Base-by-base conservation (phyloP, 2,113 vertebrate species). In the Neomonachus schauinslandi region DNA sequence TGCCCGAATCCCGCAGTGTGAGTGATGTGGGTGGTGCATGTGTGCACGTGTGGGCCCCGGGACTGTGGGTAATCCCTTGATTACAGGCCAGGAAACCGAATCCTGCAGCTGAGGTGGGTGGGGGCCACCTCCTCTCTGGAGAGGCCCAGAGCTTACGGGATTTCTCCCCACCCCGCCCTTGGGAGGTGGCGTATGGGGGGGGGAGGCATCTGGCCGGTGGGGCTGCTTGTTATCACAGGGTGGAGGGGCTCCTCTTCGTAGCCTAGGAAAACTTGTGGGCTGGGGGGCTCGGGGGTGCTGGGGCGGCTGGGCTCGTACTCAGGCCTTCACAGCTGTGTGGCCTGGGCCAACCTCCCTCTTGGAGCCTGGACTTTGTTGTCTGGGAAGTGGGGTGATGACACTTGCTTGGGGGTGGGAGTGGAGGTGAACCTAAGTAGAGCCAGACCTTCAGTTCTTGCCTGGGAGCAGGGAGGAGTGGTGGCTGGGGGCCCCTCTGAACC, bases 1-100 rank as follows among this genome's bases (percentile, higher is more conserved):
- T 14, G 39, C 28, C 1, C 1, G 5, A 0, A 22, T 5, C 24
- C 14, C 13, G 4, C 0, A 4, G n/a, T 1, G 7, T 2, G 76
- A 49, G 63, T 6, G 19, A 2, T 3, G 31, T n/a, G 90, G 61
- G 69, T 3, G 77, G 42, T 9, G 4, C 16, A 4, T 4, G 76
- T 4, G 28, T 76, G n/a, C 4, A 6, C 6, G 63, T 7, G 28
- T 7, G 26, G 33, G 51, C 26, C 8, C 80, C 1, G 1, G 83
- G 51, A 7, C 33, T 24, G 19, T 4, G 1, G 22, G 36, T 10
- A 16, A 59, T 16, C 86, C 61, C 88, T 65, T 42, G 18, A 19
- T 83, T 19, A 53, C 74, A 74, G 83, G 67, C 72, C 82, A 42
- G 93, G 77, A 76, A 59, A 49, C 55, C 0, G 1, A 31, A 63